Evolutionary conservation across 2,113 vertebrate genomes (phyloP).

Genomic region (Pelecanoides urinatrix): DNA sequence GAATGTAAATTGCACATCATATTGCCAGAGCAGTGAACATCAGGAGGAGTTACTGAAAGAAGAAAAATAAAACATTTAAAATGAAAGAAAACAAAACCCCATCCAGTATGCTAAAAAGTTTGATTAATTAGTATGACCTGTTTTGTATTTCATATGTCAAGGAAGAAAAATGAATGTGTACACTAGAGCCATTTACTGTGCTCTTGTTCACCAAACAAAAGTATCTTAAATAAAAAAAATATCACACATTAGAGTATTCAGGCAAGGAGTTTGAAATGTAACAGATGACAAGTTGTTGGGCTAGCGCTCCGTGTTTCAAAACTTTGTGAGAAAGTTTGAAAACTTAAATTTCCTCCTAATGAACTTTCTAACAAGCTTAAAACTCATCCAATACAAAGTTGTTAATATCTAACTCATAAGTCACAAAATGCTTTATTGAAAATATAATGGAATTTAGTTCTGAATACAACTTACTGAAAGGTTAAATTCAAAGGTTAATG

Average conservation of each 20-base stretch:
- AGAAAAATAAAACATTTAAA: not conserved
- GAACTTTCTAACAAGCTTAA: not conserved
- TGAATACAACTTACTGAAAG: not conserved
- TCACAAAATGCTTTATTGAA: not conserved
- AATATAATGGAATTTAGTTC: not conserved
- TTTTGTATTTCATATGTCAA: not conserved
- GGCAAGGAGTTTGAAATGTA: not conserved
- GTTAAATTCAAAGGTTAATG: not conserved
- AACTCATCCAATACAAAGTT: not conserved
- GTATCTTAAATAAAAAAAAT: not conserved
- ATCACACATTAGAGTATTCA: not conserved
- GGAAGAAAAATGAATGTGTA: constrained; percentile 6
- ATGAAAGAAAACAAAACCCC: not conserved
- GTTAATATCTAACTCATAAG: not conserved
- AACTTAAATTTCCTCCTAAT: not conserved
- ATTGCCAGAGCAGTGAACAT: not conserved
- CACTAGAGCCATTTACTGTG: not conserved
- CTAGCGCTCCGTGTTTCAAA: not conserved
- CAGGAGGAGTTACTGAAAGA: not conserved
- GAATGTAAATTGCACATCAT: not conserved
- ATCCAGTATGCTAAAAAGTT: not conserved
- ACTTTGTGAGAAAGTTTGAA: not conserved
- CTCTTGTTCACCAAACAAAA: not conserved
- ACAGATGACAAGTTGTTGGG: not conserved
- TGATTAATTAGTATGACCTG: constrained; percentile 15